Evolutionary conservation across 2,113 vertebrate genomes (phyloP).

Genomic region (Eurystomus gularis): DNA sequence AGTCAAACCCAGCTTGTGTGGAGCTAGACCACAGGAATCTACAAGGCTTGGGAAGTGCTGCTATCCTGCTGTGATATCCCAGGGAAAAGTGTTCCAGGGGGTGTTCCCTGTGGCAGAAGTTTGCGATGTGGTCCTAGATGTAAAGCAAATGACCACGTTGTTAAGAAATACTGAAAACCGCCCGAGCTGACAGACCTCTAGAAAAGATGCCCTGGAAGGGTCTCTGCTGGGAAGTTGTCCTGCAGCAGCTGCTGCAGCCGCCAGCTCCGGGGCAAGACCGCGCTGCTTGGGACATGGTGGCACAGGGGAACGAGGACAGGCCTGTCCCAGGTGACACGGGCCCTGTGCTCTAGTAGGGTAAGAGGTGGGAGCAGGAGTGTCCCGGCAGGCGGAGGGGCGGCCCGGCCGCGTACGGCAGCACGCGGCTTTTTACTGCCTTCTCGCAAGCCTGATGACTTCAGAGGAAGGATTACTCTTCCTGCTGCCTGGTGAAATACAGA

Average conservation of each 20-base stretch:
- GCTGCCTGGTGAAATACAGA: neutral
- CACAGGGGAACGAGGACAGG: no score
- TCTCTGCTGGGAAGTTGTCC: neutral
- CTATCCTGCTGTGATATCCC: neutral
- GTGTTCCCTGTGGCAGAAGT: neutral
- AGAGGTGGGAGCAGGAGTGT: neutral
- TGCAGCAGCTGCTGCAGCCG: neutral
- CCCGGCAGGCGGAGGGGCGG: neutral
- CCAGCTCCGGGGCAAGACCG: neutral
- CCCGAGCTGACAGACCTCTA: neutral
- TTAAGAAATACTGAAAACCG: neutral
- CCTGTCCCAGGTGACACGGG: no score
- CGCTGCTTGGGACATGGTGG: no score
- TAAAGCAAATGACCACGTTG: neutral
- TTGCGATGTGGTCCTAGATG: neutral
- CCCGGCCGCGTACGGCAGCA: neutral
- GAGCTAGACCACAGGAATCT: neutral
- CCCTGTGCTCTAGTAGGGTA: fast-evolving
- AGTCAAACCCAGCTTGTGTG: neutral
- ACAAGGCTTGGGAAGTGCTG: neutral
- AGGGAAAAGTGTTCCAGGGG: neutral
- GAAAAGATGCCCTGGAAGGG: neutral
- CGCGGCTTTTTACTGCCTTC: neutral
- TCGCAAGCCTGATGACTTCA: neutral
- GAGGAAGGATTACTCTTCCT: neutral